Evolutionary conservation across 1,140 invertebrate genomes (phyloP).

Genomic region (Cardiocondyla obscurior): DNA sequence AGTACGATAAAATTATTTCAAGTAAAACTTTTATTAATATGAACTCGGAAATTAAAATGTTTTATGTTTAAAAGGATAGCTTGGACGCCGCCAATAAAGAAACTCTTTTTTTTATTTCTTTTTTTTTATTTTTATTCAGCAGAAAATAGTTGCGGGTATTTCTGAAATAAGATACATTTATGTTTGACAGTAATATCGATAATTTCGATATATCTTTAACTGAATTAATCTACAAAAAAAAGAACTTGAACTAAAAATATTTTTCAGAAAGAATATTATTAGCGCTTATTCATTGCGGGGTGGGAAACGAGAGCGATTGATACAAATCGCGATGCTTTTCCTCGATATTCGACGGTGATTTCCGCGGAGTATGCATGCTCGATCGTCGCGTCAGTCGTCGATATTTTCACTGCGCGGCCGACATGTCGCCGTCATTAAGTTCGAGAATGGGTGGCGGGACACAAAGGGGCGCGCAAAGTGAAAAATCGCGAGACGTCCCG

Average conservation of each 20-base stretch:
- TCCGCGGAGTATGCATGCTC: conserved; percentile 8
- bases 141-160: not conserved
- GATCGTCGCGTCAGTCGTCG: conserved; percentile 35
- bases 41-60: not conserved
- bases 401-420: conserved; percentile 55
- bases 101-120: not conserved
- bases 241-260: too few relatives aligned
- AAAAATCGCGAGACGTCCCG: conserved; percentile 66
- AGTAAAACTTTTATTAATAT: conserved; percentile 9
- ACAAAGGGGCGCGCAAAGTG: conserved; percentile 56
- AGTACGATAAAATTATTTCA: not conserved
- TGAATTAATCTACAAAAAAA: too few relatives aligned
- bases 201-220: too few relatives aligned
- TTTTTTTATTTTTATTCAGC: not conserved
- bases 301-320: not conserved
- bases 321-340: conserved; percentile 19
- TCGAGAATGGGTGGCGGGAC: conserved; percentile 43
- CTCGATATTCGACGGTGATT: conserved; percentile 21
- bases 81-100: not conserved
- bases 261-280: not conserved
- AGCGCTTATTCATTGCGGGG: not conserved
- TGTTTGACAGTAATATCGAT: too few relatives aligned
- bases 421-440: conserved; percentile 55
- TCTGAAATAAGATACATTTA: not conserved
- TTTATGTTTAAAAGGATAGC: not conserved